Conservation (phyloP, 2,888 invertebrate species). For the Litoditis marina region DNA sequence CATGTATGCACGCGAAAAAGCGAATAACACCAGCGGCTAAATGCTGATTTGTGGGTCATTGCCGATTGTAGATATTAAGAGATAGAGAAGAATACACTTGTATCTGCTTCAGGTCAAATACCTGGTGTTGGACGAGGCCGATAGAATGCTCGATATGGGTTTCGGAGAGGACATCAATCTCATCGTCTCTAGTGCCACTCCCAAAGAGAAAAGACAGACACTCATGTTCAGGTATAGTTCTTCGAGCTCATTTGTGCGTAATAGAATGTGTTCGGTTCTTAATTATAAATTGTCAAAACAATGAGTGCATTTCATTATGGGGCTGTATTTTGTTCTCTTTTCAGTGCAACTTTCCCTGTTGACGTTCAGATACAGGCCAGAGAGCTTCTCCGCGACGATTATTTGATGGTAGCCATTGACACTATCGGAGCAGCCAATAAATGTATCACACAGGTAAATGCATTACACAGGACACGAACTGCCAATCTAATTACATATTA, state of each 20-base stretch:
- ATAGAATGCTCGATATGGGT: constrained; percentile 10
- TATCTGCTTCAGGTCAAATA: constrained; percentile 13
- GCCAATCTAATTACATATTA: too few relatives aligned
- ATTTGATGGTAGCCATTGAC: constrained; percentile 85
- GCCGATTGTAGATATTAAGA: too few relatives aligned
- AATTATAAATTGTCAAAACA: background rate
- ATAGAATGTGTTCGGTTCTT: background rate
- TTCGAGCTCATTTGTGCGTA: background rate
- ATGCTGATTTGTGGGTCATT: too few relatives aligned
- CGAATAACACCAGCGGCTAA: too few relatives aligned
- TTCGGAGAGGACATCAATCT: background rate
- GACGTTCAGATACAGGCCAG: constrained; percentile 77
- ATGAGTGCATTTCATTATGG: too few relatives aligned
- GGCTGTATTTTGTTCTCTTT: background rate
- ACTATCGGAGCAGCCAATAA: constrained; percentile 86
- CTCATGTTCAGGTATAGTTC: constrained; percentile 43
- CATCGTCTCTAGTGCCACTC: constrained; percentile 66
- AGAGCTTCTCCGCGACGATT: constrained; percentile 72
- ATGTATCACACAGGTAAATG: constrained; percentile 84
- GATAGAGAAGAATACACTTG: too few relatives aligned
- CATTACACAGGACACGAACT: too few relatives aligned
- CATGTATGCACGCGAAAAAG: too few relatives aligned
- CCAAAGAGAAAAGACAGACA: constrained; percentile 24
- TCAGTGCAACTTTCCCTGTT: constrained; percentile 72
- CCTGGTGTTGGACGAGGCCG: constrained; percentile 63